phyloP scores from a whole-genome alignment of 2,797 vertebrate genomes.

The Clarias fuscus region DNA sequence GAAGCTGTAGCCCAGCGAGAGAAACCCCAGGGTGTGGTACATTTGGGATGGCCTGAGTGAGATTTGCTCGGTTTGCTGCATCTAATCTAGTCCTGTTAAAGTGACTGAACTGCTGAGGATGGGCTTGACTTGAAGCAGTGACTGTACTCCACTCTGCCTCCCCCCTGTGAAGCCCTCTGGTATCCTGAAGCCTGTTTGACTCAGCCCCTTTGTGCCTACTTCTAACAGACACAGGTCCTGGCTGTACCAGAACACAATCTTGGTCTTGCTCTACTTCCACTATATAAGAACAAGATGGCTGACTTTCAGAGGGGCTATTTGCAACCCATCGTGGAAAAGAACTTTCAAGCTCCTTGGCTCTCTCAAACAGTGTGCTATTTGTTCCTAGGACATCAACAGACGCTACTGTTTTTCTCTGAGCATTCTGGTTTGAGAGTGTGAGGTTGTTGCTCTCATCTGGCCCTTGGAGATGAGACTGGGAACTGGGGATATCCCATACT shows the following conservation, averaged over 20 bases:
- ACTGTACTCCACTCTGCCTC: conserved; percentile 43
- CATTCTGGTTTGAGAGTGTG: conserved; percentile 39
- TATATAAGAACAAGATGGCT: conserved; percentile 60
- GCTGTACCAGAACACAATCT: conserved; percentile 62
- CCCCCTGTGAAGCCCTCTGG: conserved; percentile 22
- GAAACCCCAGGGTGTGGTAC: conserved; percentile 48
- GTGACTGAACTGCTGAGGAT: conserved; percentile 31
- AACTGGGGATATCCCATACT: conserved; percentile 32
- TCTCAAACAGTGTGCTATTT: conserved; percentile 66
- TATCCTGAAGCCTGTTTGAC: conserved; percentile 17
- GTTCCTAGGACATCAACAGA: conserved; percentile 31
- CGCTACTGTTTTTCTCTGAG: conserved; percentile 29
- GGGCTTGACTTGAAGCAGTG: conserved; percentile 31
- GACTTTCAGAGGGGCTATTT: conserved; percentile 46
- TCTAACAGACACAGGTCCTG: conserved; percentile 35
- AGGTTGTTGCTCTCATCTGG: conserved; percentile 55
- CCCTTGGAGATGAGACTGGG: conserved; percentile 46
- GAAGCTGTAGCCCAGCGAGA: conserved; percentile 43
- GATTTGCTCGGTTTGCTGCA: conserved; percentile 14
- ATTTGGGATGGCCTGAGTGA: conserved; percentile 34
- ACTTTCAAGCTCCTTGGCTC: conserved; percentile 60
- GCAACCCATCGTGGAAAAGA: conserved; percentile 69
- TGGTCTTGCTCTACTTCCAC: conserved; percentile 55
- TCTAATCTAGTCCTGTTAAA: conserved; percentile 17
- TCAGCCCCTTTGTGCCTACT: not conserved